Base-by-base conservation (phyloP, 92 coral and sea anemone genomes). In the Pocillopora meandrina region DNA sequence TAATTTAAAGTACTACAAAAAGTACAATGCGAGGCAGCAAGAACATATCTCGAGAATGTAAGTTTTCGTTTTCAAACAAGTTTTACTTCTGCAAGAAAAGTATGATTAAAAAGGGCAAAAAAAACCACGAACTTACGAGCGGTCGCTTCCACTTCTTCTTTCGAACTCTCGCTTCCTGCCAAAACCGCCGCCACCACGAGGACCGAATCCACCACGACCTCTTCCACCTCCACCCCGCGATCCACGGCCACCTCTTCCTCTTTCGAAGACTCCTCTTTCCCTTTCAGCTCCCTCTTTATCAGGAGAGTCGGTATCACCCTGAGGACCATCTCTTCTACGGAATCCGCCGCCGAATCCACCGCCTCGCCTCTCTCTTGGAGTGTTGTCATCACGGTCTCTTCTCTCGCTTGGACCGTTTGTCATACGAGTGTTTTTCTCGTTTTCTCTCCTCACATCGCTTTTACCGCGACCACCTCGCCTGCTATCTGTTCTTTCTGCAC, bases 81-180 rank as follows among this genome's bases (percentile, higher is more conserved):
- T 26, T 26, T 19, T 33, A 12, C 35, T n/a, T 34, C 52, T 56
- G 12, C 9, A 31, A 82, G 31, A 12, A 10, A 62, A 20, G 2
- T 60, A 18, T 47, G 70, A 75, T 36, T 17, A 17, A 33, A 75
- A 18, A 52, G 60, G 8, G 8, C 4, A 3, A 42, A 3, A 12
- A 33, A 68, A 2, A 55, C 12, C 47, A 68, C 49, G 18, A 70
- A 92, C 98, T 96, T 92, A 96, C 98, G 99, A 72, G 84, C 94
- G 87, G 78, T 96, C 98, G 70, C 98, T 94, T 65, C 99, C 99
- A 66, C 98, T 96, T 95, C 98, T 90, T 88, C 99, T 89, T 79
- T 96, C 99, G 85, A 90, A 96, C 56, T 96, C 99, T 61, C 99
- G 87, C 84, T 95, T 92, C 69, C 99, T 90, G 13, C 97, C 95